Base-by-base conservation (phyloP, 2,797 vertebrate genomes). In the Melanogrammus aeglefinus region DNA sequence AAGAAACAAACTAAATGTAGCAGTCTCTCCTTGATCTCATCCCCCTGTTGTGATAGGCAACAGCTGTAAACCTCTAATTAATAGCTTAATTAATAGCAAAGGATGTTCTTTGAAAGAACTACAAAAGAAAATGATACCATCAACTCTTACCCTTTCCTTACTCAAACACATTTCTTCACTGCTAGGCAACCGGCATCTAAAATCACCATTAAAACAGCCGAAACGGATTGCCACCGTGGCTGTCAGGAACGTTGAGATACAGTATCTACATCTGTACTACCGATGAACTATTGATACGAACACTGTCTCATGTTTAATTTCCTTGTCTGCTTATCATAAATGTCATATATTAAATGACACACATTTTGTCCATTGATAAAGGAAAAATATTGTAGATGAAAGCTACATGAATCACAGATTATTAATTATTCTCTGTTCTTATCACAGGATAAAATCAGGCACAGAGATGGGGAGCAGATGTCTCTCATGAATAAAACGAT, bases 281-380 rank as follows among this genome's bases (percentile, higher is more conserved):
- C 6, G 31, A 72, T 72, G 70, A 72, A 72, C 70, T 72, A 72
- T 72, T 72, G 70, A 72, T 72, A 35, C 29, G 13, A 13, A 31
- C 69, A 71, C 14, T 71, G 27, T 33, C 27, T 29, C 27, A 16
- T 71, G 24, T 71, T 33, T 31, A 12, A 31, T 71, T 71, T 71
- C 27, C 69, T 31, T 71, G 27, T 71, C 69, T 71, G 24, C 69
- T 71, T 71, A 33, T 29, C 69, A 29, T 71, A 33, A 71, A 71
- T 71, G 69, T 33, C 27, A 71, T 71, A 16, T 33, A 14, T 29
- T 29, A 31, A 71, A 71, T 71, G 10, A 29, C 12, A 31, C 69
- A 71, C 29, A 33, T 71, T 63, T 71, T 71, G 10, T 71, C 24
- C 29, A 8, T 27, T 31, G 69, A 71, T 31, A 12, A 70, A 33